Evolutionary conservation across 2,797 vertebrate genomes (phyloP).

Genomic region (Notamacropus eugenii): DNA sequence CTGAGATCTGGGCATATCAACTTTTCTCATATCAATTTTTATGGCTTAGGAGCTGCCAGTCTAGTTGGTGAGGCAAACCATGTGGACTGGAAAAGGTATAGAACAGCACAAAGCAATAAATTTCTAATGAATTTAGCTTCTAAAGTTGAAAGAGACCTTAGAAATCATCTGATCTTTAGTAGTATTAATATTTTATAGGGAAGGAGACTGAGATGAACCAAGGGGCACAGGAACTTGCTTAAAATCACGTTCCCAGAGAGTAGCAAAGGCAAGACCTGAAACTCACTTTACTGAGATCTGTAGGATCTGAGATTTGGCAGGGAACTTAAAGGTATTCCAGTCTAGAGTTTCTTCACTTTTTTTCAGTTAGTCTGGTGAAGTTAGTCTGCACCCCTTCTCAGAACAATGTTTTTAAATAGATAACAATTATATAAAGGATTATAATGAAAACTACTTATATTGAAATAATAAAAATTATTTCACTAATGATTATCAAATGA

Average conservation of each 20-base stretch:
- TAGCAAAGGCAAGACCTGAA: not conserved
- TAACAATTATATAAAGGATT: not conserved
- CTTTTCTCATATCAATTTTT: not conserved
- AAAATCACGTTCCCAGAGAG: not conserved
- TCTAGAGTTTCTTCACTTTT: not conserved
- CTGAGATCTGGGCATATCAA: not conserved
- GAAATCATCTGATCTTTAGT: not conserved
- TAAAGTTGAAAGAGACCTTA: not conserved
- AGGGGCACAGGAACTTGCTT: not conserved
- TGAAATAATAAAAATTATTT: not conserved
- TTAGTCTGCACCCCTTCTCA: not conserved
- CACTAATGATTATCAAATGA: not conserved
- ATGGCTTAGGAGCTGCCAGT: not conserved
- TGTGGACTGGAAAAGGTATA: not conserved
- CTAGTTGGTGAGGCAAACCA: not conserved
- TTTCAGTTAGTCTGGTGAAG: not conserved
- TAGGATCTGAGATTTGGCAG: not conserved
- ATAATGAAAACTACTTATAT: not conserved
- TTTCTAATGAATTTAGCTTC: not conserved
- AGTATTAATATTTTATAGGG: not conserved
- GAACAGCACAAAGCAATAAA: not conserved
- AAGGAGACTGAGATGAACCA: not conserved
- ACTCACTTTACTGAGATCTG: not conserved
- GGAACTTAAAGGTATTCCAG: not conserved
- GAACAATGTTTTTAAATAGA: not conserved